Evolutionary conservation across 2,797 vertebrate species (phyloP), one percentile per base, ranked within the genome.

Genomic region (Mallotus villosus): DNA sequence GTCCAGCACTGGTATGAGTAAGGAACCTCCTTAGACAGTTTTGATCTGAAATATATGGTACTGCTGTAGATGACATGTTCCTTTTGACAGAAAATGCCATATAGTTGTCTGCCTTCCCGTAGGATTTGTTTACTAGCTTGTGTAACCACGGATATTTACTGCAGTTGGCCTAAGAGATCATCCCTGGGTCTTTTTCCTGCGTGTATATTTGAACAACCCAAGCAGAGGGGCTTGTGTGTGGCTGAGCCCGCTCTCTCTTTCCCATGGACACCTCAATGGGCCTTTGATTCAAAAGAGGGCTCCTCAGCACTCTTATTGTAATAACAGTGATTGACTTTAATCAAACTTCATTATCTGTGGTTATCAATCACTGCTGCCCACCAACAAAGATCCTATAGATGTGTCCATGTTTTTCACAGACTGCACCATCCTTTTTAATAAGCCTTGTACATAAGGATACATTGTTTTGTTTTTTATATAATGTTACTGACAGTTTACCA

Each of bases 211-310:
- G 82, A 80, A 88, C 85, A 90, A 82, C 79, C 76, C 3, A 59
- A 84, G 78, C 76, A 60, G 29, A 70, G 84, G 78, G 82, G 85
- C 81, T 89, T 41, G 74, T 25, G 72, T 72, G 67, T 78, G 78
- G 73, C 72, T 70, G 70, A 77, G 58, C 85, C 83, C 90, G 88
- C 49, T 73, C 81, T 86, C 87, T 85, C 87, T 86, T 89, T 87
- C 84, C 80, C 85, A 89, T 81, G 73, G 65, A 67, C 82, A 82
- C 80, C 79, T 87, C 86, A 92, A 89, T 90, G 81, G 71, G 73
- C 70, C 74, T 66, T 89, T 90, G 89, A 86, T 90, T 91, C 89
- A 86, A 88, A 86, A 90, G 29, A 86, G 80, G 75, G 78, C 85
- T 88, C 90, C 88, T 78, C 79, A 84, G 77, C 22, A 70, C 72